Evolutionary conservation across 2,113 vertebrate species (phyloP).

Genomic region (Toxostoma redivivum): DNA sequence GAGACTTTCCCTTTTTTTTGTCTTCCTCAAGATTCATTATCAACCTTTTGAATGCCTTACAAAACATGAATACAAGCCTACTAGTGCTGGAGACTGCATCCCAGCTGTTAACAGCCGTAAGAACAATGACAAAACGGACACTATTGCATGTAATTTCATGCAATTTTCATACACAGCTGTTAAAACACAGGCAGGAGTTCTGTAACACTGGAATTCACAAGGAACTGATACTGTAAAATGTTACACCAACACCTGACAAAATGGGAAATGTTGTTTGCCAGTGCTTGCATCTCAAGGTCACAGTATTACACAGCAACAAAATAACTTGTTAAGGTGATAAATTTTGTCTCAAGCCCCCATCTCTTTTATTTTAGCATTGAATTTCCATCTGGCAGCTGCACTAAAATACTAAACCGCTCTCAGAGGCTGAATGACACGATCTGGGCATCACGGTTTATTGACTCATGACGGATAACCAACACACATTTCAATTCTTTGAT

Average conservation of each 20-base stretch:
- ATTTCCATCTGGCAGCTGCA: constrained; percentile 28
- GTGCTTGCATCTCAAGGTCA: not conserved
- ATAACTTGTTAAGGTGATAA: not conserved
- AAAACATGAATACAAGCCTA: not conserved
- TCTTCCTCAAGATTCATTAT: not conserved
- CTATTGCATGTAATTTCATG: not conserved
- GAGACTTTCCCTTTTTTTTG: not conserved
- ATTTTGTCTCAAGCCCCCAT: not conserved
- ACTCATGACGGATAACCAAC: not conserved
- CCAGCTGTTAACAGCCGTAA: not conserved
- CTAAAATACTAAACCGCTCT: not conserved
- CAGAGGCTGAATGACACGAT: not conserved
- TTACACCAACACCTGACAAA: not conserved
- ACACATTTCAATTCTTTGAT: not conserved
- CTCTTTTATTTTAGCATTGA: not conserved
- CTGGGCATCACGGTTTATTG: not conserved
- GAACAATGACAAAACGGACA: not conserved
- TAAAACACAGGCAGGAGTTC: not conserved
- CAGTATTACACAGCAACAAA: not conserved
- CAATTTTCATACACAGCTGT: not conserved
- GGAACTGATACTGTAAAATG: not conserved
- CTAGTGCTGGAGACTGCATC: not conserved
- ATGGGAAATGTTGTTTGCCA: not conserved
- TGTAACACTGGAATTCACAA: not conserved
- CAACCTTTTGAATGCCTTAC: not conserved